These are phyloP conservation scores for Sitobion miscanthi DNA, from an alignment of 1,140 invertebrate species.

Conservation along the genomic window DNA sequence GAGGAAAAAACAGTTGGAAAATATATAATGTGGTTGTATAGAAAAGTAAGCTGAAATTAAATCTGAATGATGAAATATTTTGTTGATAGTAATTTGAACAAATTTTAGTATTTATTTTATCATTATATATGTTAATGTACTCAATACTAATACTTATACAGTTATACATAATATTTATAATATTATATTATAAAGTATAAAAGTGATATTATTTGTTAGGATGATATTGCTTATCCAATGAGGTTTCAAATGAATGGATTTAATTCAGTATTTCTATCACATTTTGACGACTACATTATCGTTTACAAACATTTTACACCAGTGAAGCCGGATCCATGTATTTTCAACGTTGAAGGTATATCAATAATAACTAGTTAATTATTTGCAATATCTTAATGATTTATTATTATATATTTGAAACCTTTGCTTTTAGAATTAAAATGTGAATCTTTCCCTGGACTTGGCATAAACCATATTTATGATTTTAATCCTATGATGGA, in stretches of 20 bases:
- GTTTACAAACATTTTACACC: constrained; percentile 78
- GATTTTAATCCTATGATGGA: constrained; percentile 94
- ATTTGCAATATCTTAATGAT: not conserved
- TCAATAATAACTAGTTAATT: not conserved
- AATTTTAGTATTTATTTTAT: not conserved
- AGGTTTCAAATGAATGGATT: constrained; percentile 93
- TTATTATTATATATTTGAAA: constrained; percentile 21
- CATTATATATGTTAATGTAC: not conserved
- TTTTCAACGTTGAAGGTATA: constrained; percentile 71
- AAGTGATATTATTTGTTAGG: constrained; percentile 23
- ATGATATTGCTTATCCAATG: constrained; percentile 65
- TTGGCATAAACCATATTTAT: constrained; percentile 76
- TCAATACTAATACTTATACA: not conserved
- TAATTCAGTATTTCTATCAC: constrained; percentile 89
- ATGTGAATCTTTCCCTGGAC: constrained; percentile 86
- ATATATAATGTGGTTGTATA: constrained; percentile 84
- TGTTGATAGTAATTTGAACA: no score
- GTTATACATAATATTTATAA: no score
- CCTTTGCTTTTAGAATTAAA: constrained; percentile 63
- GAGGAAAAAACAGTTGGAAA: constrained; percentile 83
- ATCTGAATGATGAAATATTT: no score
- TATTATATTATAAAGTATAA: not conserved
- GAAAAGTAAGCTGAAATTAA: constrained; percentile 65
- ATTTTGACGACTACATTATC: constrained; percentile 95
- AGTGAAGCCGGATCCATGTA: constrained; percentile 71